phyloP scores from a whole-genome alignment of 2,797 vertebrate species.

The Onychomys leucogaster region DNA sequence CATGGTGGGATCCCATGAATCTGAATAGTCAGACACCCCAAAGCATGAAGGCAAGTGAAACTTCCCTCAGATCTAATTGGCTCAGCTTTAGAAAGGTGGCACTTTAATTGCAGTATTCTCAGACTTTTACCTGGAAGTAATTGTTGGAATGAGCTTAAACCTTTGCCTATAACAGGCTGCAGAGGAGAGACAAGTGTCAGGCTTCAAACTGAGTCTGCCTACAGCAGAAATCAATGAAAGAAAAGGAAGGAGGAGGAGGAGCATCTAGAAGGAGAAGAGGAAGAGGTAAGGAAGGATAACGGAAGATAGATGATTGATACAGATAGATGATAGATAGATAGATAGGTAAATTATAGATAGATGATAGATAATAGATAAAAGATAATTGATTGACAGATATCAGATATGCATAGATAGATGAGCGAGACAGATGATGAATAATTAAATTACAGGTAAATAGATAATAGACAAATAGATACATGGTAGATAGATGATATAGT shows the following conservation, averaged over 20 bases:
- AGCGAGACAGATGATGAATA: neutral
- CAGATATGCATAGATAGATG: neutral
- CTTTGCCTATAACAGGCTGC: neutral
- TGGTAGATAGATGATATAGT: neutral
- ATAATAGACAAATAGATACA: neutral
- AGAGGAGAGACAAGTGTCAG: neutral
- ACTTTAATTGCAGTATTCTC: neutral
- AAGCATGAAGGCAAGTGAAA: slow-evolving; percentile 26
- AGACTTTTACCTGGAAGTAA: slow-evolving; percentile 56
- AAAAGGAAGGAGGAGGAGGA: neutral
- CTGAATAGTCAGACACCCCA: neutral
- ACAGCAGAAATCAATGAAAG: neutral
- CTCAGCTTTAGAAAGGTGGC: neutral
- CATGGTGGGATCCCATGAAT: neutral
- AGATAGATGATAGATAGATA: neutral
- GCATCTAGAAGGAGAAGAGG: too few species aligned
- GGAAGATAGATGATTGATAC: neutral
- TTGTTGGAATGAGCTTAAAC: neutral
- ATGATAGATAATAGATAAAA: too few species aligned
- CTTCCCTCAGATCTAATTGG: neutral
- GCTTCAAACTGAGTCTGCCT: neutral
- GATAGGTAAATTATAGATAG: neutral
- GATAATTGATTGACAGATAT: neutral
- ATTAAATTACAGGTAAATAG: neutral
- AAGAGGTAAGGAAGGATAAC: neutral